Conservation (phyloP, 1,140 invertebrate genomes). For the Sitophilus oryzae region DNA sequence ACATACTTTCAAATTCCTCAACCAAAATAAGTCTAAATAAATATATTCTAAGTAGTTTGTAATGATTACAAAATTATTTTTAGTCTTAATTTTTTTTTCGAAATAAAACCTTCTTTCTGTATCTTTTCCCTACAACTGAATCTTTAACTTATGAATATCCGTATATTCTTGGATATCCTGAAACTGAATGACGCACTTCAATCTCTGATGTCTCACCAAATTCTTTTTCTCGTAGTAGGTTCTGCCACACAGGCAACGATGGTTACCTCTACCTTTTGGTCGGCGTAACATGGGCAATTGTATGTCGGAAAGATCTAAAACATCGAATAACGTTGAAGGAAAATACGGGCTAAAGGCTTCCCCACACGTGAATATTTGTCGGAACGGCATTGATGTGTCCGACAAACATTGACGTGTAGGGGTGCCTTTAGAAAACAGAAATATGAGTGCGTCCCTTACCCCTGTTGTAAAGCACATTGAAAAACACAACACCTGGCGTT, state of each 20-base stretch:
- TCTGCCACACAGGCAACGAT: conserved; percentile 25
- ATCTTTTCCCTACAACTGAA: background rate
- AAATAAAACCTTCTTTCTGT: background rate
- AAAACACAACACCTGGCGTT: too few relatives aligned
- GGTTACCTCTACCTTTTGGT: conserved; percentile 28
- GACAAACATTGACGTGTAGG: too few relatives aligned
- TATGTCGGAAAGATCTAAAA: conserved; percentile 6
- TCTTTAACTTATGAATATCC: conserved; percentile 11
- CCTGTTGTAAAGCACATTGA: too few relatives aligned
- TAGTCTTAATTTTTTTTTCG: background rate
- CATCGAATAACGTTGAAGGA: background rate
- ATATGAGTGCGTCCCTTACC: too few relatives aligned
- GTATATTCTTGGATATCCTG: conserved; percentile 19
- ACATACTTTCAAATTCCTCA: background rate
- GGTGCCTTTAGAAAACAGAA: too few relatives aligned
- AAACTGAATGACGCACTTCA: conserved; percentile 23
- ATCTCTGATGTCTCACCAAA: conserved; percentile 25
- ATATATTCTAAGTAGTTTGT: background rate
- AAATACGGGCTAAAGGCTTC: too few relatives aligned
- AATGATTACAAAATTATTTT: background rate
- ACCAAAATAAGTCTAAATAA: background rate
- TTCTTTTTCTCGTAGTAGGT: conserved; percentile 33
- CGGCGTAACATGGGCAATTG: conserved; percentile 17
- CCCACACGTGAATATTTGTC: too few relatives aligned
- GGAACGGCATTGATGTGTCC: too few relatives aligned